Evolutionary conservation across 1,140 invertebrate genomes (phyloP).

Genomic region (Pseudachorutes palmiensis): DNA sequence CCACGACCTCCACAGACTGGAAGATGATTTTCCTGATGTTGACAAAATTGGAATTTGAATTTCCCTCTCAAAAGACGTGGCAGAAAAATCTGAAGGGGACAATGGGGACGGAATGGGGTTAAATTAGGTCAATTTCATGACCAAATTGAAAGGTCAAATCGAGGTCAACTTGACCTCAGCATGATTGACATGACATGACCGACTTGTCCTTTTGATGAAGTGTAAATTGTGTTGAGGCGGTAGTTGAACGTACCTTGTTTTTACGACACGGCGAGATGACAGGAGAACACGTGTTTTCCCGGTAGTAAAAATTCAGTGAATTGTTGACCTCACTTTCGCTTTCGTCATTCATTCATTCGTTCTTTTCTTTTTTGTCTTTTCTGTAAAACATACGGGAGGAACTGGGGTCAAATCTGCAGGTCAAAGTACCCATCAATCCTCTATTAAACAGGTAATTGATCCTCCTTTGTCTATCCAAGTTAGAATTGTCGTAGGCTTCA

Average conservation of each 20-base stretch:
- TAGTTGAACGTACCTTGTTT: neutral
- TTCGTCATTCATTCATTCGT: neutral
- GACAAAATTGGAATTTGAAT: constrained; percentile 1
- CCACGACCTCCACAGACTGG: too few relatives aligned
- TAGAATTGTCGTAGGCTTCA: too few relatives aligned
- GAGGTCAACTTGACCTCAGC: neutral
- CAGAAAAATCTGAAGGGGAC: neutral
- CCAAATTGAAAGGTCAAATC: neutral
- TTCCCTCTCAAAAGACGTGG: neutral
- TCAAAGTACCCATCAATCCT: too few relatives aligned
- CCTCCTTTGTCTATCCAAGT: too few relatives aligned
- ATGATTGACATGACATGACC: neutral
- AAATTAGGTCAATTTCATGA: neutral
- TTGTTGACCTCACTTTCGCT: neutral
- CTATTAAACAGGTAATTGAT: too few relatives aligned
- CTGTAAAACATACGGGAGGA: too few relatives aligned
- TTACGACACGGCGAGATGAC: neutral
- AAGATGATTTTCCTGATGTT: too few relatives aligned
- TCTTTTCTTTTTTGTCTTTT: too few relatives aligned
- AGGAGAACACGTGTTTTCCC: too few relatives aligned
- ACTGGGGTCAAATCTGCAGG: too few relatives aligned
- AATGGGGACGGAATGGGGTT: neutral
- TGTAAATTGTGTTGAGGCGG: neutral
- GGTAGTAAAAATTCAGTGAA: too few relatives aligned
- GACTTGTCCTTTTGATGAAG: neutral